phyloP scores from a whole-genome alignment of 1,140 invertebrate genomes.

The Agraylea sexmaculata region DNA sequence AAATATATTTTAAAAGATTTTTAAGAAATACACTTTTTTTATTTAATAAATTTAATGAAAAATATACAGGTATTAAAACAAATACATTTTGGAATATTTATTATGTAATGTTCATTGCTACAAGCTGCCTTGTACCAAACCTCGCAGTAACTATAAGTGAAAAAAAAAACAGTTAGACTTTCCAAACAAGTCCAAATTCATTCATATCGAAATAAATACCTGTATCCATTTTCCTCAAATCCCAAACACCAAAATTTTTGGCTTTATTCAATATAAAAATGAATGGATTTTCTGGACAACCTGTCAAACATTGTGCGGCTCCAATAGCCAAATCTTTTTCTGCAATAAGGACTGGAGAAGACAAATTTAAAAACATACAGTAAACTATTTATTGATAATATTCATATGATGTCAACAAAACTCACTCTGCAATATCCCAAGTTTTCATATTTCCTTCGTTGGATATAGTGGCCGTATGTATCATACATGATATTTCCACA shows the following conservation, averaged over 20 bases:
- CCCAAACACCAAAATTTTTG: conserved; percentile 63
- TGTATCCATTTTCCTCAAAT: conserved; percentile 54
- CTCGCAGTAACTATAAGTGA: conserved; percentile 27
- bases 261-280: conserved; percentile 66
- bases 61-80: no score
- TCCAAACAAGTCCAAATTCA: neutral
- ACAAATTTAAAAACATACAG: conserved; percentile 3
- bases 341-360: conserved; percentile 13
- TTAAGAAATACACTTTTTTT: no score
- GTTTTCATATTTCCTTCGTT: conserved; percentile 64
- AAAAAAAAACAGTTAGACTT: conserved; percentile 5
- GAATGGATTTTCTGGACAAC: conserved; percentile 71
- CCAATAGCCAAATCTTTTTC: conserved; percentile 56
- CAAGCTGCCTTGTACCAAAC: conserved; percentile 27
- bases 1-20: no score
- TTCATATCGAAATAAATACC: conserved; percentile 34
- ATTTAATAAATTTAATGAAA: no score
- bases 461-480: conserved; percentile 60
- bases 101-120: conserved; percentile 16
- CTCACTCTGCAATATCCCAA: conserved; percentile 53
- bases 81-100: no score
- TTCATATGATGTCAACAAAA: conserved; percentile 22
- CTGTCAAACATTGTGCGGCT: conserved; percentile 56
- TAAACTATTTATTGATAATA: conserved; percentile 3
- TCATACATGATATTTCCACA: conserved; percentile 25